A percentile compares a stretch with the other conserved stretches of the same genome.
Evolutionary conservation across 2,888 invertebrate genomes (phyloP).

Genomic region (Octonoba sinensis): DNA sequence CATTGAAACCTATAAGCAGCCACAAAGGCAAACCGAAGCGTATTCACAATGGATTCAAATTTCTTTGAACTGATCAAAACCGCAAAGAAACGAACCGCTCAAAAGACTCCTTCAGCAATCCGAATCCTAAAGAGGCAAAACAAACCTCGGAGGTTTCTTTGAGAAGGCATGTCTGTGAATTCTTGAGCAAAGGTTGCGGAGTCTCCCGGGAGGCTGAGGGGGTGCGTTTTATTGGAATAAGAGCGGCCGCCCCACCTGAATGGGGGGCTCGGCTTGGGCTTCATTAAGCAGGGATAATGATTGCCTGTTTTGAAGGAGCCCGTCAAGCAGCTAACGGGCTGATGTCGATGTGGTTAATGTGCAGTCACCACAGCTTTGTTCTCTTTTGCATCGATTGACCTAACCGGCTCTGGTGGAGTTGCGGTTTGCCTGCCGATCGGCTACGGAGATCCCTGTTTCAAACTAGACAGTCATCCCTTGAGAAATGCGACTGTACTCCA

Average conservation of each 20-base stretch:
- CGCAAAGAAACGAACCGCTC: conserved; percentile 6
- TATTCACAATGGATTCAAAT: conserved; percentile 7
- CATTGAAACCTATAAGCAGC: too few relatives aligned
- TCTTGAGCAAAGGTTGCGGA: conserved; percentile 5
- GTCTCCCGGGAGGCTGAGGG: background rate
- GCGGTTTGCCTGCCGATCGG: too few relatives aligned
- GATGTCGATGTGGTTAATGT: conserved; percentile 8
- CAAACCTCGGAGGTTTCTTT: conserved; percentile 12
- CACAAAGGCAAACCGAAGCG: conserved; percentile 8
- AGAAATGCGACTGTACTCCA: too few relatives aligned
- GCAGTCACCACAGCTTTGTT: background rate
- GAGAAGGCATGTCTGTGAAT: conserved; percentile 4
- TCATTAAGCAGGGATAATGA: conserved; percentile 48
- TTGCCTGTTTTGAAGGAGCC: conserved; percentile 22
- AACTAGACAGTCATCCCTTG: too few relatives aligned
- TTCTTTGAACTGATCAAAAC: conserved; percentile 24
- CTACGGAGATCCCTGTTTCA: too few relatives aligned
- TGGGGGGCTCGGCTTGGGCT: conserved; percentile 14
- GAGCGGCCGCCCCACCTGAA: conserved; percentile 6
- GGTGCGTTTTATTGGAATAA: conserved; percentile 7
- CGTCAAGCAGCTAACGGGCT: conserved; percentile 25
- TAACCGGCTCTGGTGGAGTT: too few relatives aligned
- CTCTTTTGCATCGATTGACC: too few relatives aligned
- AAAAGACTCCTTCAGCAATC: background rate
- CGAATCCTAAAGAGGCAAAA: background rate